Evolutionary conservation across 1,140 invertebrate species (phyloP), one percentile per base, ranked within the genome.

Genomic region (Drosophila ironensis): DNA sequence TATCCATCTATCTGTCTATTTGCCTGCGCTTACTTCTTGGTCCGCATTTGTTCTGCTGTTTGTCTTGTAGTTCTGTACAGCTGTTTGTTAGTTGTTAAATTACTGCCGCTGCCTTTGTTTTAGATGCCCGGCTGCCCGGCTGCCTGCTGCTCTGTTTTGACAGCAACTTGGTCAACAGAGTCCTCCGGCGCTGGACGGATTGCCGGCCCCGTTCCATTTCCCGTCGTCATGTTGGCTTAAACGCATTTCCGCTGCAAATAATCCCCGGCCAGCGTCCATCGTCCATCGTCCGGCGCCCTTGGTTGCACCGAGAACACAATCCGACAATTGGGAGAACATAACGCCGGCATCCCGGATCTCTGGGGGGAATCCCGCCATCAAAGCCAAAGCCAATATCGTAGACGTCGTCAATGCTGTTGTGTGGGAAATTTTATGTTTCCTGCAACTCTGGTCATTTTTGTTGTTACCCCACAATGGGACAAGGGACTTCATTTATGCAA

Each of bases 181-280:
- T 56, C 45, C 54, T 71, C 41, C 14, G 64, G 45, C 27, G 17
- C 8, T 17, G 27, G 25, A 24, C 53, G 5, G 33, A 17, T 1
- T 11, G 8, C 7, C n/a, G 9, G 30, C 8, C 14, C 28, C 12
- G 20, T 28, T 25, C 19, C 56, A 11, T 19, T 37, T 14, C 14
- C 53, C 11, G 30, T 40, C 25, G 48, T 64, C 33, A 50, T 68
- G 74, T 86, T 72, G 57, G 37, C 63, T 60, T 61, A 48, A 80
- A 80, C 67, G 81, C 80, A 86, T 87, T 87, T 87, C 81, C 81
- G 77, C 16, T 57, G 61, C 63, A 86, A 87, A 86, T 80, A 87
- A 64, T 78, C 41, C 69, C 17, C 16, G 35, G 20, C 37, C 41
- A 12, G n/a, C 38, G 40, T 6, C 30, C 5, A 6, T 37, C 48